Evolutionary conservation across 2,113 vertebrate genomes (phyloP).

Genomic region (Proterorhinus semilunaris): DNA sequence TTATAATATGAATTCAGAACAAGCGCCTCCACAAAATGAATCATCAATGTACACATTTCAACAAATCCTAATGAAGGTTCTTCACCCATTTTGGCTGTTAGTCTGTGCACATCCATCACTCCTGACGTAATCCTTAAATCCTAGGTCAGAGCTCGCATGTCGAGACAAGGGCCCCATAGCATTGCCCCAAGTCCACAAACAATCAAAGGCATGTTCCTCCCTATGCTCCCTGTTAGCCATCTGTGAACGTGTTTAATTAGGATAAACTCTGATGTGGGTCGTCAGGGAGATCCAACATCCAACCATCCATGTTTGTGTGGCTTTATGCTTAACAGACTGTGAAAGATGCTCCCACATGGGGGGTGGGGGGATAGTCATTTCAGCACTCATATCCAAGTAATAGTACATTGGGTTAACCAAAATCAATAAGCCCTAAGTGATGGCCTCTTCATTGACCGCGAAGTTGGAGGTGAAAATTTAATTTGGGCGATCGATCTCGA

Average conservation of each 20-base stretch:
- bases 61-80: too few relatives aligned
- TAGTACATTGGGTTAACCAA: constrained; percentile 1
- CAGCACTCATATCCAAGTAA: not conserved
- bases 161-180: constrained; percentile 31
- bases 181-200: not conserved
- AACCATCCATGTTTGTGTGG: constrained; percentile 22
- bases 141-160: constrained; percentile 1
- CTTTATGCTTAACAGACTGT: constrained; percentile 16
- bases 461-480: constrained; percentile 19
- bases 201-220: constrained; percentile 37
- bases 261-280: constrained; percentile 33
- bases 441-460: constrained; percentile 15
- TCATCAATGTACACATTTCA: too few relatives aligned
- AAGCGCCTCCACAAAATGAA: too few relatives aligned
- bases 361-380: not conserved
- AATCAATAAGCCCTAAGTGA: constrained; percentile 28
- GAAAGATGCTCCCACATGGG: not conserved
- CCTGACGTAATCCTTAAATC: not conserved
- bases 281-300: constrained; percentile 29
- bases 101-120: not conserved
- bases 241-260: constrained; percentile 61
- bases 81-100: not conserved
- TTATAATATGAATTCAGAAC: too few relatives aligned
- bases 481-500: constrained; percentile 12
- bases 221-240: constrained; percentile 43